phyloP scores from a whole-genome alignment of 2,113 vertebrate species.

The Notothenia coriiceps region DNA sequence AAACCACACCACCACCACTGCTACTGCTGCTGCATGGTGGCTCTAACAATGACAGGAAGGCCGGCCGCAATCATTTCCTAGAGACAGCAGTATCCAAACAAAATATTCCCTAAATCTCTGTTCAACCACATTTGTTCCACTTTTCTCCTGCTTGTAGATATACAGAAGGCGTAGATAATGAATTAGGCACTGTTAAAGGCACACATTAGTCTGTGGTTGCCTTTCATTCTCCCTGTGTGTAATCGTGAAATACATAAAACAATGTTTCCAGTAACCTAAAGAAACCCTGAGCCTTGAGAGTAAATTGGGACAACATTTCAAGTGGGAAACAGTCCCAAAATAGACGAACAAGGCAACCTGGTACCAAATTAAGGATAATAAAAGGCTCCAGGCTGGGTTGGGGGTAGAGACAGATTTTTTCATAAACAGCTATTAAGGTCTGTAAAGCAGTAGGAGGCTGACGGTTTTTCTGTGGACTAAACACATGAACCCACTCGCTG shows the following conservation, averaged over 20 bases:
- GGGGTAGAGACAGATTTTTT: slow-evolving; percentile 34
- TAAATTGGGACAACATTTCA: slow-evolving; percentile 27
- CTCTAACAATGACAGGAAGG: slow-evolving; percentile 68
- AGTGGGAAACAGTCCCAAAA: slow-evolving; percentile 55
- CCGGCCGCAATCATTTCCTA: slow-evolving; percentile 56
- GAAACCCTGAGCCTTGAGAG: slow-evolving; percentile 24
- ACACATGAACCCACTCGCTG: slow-evolving; percentile 69
- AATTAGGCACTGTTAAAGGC: background rate
- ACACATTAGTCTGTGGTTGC: background rate
- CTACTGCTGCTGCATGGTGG: slow-evolving; percentile 31
- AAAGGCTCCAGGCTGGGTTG: slow-evolving; percentile 58
- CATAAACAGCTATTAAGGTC: slow-evolving; percentile 65
- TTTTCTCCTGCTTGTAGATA: background rate
- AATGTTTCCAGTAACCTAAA: slow-evolving; percentile 23
- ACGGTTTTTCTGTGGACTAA: slow-evolving; percentile 71
- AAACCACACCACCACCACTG: slow-evolving; percentile 29
- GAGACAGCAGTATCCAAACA: slow-evolving; percentile 25
- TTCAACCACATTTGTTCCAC: background rate
- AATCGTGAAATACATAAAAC: slow-evolving; percentile 14
- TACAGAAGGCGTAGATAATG: background rate
- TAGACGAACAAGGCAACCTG: slow-evolving; percentile 58
- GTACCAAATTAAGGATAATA: slow-evolving; percentile 72
- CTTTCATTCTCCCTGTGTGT: slow-evolving; percentile 2
- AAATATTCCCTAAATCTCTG: background rate
- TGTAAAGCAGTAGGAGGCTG: slow-evolving; percentile 63